Conservation (phyloP, 2,888 invertebrate species). For the Timandra comae region DNA sequence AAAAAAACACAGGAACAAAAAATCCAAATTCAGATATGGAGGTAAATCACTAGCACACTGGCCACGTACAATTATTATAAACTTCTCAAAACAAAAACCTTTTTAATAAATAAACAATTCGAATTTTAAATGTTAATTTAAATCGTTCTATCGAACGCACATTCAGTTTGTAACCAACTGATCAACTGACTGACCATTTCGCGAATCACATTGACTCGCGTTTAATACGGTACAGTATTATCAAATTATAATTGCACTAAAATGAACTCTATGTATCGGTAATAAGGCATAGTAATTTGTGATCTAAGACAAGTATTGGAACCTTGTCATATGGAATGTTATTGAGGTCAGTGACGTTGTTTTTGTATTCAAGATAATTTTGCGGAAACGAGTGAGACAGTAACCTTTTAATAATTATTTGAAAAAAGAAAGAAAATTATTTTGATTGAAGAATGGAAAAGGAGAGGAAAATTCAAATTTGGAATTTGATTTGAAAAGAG, state of each 20-base stretch:
- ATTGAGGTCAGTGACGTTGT: conserved; percentile 74
- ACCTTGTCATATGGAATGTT: conserved; percentile 32
- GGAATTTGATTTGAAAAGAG: too few species aligned
- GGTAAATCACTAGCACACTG: neutral
- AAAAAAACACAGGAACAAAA: neutral
- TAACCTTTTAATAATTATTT: conserved; percentile 2
- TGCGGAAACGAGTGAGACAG: conserved; percentile 42
- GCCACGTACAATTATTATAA: too few species aligned
- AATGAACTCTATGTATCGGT: conserved; percentile 19
- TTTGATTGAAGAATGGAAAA: too few species aligned
- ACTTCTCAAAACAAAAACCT: too few species aligned
- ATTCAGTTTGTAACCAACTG: conserved; percentile 12
- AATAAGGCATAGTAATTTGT: neutral
- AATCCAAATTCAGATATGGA: neutral
- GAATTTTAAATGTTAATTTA: conserved; percentile 5
- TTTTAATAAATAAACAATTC: neutral
- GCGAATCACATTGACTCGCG: conserved; percentile 27
- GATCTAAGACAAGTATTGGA: conserved; percentile 10
- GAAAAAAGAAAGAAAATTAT: conserved; percentile 4
- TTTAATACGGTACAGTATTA: conserved; percentile 23
- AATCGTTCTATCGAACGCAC: conserved; percentile 27
- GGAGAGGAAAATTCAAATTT: too few species aligned
- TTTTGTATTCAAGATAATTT: conserved; percentile 55
- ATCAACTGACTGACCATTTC: conserved; percentile 43
- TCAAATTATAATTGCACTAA: conserved; percentile 10